Evolutionary conservation across 2,113 vertebrate species (phyloP), one percentile per base, ranked within the genome.

Genomic region (Pantherophis guttatus): DNA sequence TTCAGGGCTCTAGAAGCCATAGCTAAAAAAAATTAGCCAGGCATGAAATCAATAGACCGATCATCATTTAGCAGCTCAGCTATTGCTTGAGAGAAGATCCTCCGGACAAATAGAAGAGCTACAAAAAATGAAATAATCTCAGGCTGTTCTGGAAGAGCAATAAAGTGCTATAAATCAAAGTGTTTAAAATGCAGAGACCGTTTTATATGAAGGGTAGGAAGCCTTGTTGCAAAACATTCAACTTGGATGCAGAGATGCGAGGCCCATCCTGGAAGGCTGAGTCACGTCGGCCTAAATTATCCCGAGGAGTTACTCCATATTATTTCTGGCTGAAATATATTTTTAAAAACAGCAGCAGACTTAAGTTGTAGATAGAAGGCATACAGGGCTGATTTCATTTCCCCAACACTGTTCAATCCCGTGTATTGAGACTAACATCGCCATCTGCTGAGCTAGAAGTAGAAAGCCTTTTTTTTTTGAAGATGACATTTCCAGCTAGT

Each of bases 401-500:
- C 55, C 65, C 29, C 0, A 1, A 3, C 62, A 29, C 9, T 19
- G 12, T 44, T 52, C 1, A 7, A 11, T 11, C 55, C 26, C 10
- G 0, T n/a, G n/a, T 48, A 0, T 0, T 3, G n/a, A 70, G 24
- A 13, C 50, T 48, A 24, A 62, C 15, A 75, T 29, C 62, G 21
- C 90, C 93, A 88, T 39, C 93, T 93, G 93, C 59, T 93, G 93
- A 39, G 33, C 5, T 26, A 29, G 12, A 17, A 55, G 39, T 24
- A 26, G 3, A 44, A n/a, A 62, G 13, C 62, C n/a, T 54, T n/a
- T n/a, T 54, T 13, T 13, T 52, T 7, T 85, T 24, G 5, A 50
- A 50, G 39, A 9, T 24, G 59, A 6, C 21, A 8, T 29, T 10
- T 54, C 3, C 5, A 29, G 57, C 39, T 24, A 59, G 24, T 33